phyloP scores from a whole-genome alignment of 2,797 vertebrate species.

The Callimico goeldii region DNA sequence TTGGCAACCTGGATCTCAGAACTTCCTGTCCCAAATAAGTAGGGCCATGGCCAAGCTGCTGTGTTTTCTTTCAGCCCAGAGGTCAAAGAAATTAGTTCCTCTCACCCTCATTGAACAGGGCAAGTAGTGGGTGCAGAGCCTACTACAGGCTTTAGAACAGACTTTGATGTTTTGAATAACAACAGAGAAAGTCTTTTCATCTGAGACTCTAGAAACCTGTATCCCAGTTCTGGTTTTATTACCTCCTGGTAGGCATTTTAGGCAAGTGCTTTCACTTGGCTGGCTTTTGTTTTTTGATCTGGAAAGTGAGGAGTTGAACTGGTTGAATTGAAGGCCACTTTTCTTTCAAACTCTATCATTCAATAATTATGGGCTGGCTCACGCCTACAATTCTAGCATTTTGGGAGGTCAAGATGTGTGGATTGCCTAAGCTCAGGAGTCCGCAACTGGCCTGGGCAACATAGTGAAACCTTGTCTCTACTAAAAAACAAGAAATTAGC shows the following conservation, averaged over 20 bases:
- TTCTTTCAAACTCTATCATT: conserved; percentile 18
- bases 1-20: not conserved
- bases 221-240: not conserved
- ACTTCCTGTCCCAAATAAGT: not conserved
- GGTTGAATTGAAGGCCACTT: not conserved
- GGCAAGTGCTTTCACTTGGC: not conserved
- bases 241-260: not conserved
- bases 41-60: not conserved
- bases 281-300: not conserved
- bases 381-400: not conserved
- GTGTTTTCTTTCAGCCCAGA: not conserved
- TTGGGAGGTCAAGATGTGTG: not conserved
- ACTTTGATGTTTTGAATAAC: not conserved
- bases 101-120: not conserved
- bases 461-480: not conserved
- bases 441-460: not conserved
- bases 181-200: not conserved
- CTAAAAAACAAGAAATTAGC: not conserved
- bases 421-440: not conserved
- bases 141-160: not conserved
- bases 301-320: not conserved
- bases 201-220: not conserved
- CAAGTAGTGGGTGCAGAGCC: not conserved
- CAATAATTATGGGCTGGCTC: not conserved
- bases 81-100: not conserved